phyloP scores from a whole-genome alignment of 2,888 invertebrate species.

The Lycia hirtaria region DNA sequence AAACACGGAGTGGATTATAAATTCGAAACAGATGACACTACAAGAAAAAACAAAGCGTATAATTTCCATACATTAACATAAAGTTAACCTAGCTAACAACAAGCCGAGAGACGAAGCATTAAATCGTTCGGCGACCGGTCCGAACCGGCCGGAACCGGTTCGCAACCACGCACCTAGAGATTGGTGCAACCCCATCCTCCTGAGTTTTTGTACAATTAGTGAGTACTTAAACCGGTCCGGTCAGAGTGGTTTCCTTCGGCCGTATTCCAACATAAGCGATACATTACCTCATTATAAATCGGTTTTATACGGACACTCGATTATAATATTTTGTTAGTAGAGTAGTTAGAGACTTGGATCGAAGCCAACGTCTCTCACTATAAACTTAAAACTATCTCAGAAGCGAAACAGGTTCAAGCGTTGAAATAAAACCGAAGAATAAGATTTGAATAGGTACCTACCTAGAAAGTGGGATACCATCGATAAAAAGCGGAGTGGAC shows the following conservation, averaged over 20 bases:
- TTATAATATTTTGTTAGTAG: slow-evolving; percentile 15
- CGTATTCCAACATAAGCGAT: slow-evolving; percentile 22
- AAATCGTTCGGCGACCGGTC: slow-evolving; percentile 56
- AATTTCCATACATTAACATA: slow-evolving; percentile 67
- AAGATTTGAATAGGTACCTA: slow-evolving; percentile 21
- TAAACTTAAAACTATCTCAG: slow-evolving; percentile 33
- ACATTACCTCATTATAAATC: slow-evolving; percentile 32
- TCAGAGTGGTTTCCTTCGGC: slow-evolving; percentile 44
- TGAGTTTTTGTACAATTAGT: slow-evolving; percentile 48
- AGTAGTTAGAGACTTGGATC: slow-evolving; percentile 29
- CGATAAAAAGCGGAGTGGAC: slow-evolving; percentile 25
- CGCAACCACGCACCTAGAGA: slow-evolving; percentile 52
- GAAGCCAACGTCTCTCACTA: slow-evolving; percentile 34
- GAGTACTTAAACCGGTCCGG: slow-evolving; percentile 43
- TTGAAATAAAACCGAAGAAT: slow-evolving; percentile 19
- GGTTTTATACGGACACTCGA: slow-evolving; percentile 25
- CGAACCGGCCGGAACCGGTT: slow-evolving; percentile 46
- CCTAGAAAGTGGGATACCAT: slow-evolving; percentile 22
- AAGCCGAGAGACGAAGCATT: slow-evolving; percentile 54
- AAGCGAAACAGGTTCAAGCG: slow-evolving; percentile 33
- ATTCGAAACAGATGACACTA: slow-evolving; percentile 51
- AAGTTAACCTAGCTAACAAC: slow-evolving; percentile 59
- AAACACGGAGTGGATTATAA: slow-evolving; percentile 20
- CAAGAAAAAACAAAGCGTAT: slow-evolving; percentile 55
- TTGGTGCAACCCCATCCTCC: slow-evolving; percentile 62